Conservation (phyloP, 2,113 vertebrate genomes). For the Chionodraco myersi region DNA sequence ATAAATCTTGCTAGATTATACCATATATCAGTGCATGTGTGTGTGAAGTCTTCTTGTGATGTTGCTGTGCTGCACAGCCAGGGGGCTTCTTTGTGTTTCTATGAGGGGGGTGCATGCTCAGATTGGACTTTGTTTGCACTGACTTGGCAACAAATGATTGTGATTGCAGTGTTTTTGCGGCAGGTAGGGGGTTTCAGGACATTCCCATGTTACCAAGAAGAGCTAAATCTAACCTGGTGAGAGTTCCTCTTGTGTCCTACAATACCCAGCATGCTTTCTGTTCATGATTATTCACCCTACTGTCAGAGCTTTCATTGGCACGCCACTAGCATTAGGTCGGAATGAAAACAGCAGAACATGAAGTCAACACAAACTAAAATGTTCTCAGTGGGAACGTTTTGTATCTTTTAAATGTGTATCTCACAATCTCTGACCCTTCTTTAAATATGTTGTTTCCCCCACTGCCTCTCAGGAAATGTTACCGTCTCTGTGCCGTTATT, state of each 20-base stretch:
- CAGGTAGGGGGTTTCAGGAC: neutral
- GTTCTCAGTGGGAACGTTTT: neutral
- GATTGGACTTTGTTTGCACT: conserved; percentile 37
- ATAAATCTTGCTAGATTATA: neutral
- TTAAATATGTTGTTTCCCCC: neutral
- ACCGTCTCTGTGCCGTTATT: neutral
- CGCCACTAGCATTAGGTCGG: too few species aligned
- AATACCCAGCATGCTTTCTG: conserved; percentile 37
- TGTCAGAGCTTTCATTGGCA: conserved; percentile 8
- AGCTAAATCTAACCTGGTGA: neutral
- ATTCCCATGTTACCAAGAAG: neutral
- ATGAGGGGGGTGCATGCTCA: neutral
- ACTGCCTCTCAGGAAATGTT: neutral
- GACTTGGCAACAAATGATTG: neutral
- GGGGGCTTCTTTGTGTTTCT: conserved; percentile 1
- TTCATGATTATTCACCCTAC: neutral
- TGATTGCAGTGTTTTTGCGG: neutral
- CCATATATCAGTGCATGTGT: too few species aligned
- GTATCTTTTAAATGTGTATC: neutral
- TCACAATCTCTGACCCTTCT: neutral
- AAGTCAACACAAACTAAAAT: neutral
- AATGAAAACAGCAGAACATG: too few species aligned
- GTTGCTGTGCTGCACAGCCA: neutral
- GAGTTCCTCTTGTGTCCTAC: conserved; percentile 8
- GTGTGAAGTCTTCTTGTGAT: neutral